Evolutionary conservation across 2,797 vertebrate genomes (phyloP), one percentile per base, ranked within the genome.

Genomic region (Phylloscopus collybita): DNA sequence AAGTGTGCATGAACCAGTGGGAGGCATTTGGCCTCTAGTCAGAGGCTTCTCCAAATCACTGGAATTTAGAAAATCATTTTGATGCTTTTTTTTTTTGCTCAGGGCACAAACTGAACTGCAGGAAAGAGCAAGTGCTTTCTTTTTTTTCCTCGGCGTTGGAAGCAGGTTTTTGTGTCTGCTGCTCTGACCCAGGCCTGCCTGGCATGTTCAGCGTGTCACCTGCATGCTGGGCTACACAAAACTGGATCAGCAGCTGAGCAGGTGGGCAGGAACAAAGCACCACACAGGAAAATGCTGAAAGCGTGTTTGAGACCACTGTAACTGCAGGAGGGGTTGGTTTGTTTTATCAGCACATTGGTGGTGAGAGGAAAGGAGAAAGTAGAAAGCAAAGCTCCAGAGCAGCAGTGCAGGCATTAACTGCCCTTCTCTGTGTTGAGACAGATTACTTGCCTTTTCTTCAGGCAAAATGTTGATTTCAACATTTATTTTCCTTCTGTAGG

Each of bases 141-240:
- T 86, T 90, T 86, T 90, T 15, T 2, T 1, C 53, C 76, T 80
- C 29, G 21, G 69, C 66, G 86, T 18, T 82, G 70, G 62, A 38
- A 88, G 62, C 73, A 79, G 71, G 74, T 30, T 92, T 84, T 89
- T 76, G 56, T 57, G 13, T 34, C 62, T 87, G 73, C 82, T 71
- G 88, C 88, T 91, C 65, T 93, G 91, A 78, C 54, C 83, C 79
- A 25, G 89, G 62, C 82, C 72, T 30, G 62, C 74, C 76, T 91
- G 90, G 79, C 5, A 1, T 11, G 66, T 59, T 92, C 66, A 3
- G 45, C 3, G 62, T 79, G 93, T 90, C 86, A 86, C 86, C 86
- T 64, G 88, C 74, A 2, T 22, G 3, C 60, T 19, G 66, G 36
- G 29, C 40, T 21, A 0, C 34, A n/a, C 42, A 50, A 42, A 78